A percentile compares a stretch with the other conserved stretches of the same genome.
Conservation (phyloP, 2,797 vertebrate species). For the Alca torda region DNA sequence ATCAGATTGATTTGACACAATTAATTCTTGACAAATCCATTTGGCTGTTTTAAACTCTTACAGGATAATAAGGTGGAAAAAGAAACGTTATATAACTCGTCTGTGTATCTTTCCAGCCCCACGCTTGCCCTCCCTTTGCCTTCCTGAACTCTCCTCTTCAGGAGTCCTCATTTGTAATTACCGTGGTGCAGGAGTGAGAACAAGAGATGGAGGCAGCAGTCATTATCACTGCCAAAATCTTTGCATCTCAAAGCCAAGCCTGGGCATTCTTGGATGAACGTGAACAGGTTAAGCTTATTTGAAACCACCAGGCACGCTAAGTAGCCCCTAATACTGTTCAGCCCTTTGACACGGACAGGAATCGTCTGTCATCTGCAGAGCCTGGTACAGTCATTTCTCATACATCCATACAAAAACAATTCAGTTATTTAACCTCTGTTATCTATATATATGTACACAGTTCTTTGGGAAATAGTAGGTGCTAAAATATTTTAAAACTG, state of each 20-base stretch:
- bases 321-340: background rate
- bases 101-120: background rate
- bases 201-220: background rate
- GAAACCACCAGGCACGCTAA: background rate
- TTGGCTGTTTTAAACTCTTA: conserved; percentile 14
- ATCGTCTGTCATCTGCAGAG: background rate
- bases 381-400: background rate
- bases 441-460: background rate
- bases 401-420: background rate
- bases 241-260: background rate
- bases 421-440: background rate
- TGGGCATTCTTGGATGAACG: background rate
- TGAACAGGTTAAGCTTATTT: background rate
- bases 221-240: background rate
- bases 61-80: background rate
- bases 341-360: background rate
- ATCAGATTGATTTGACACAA: conserved; percentile 22
- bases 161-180: conserved; percentile 6
- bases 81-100: background rate
- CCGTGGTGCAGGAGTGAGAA: background rate
- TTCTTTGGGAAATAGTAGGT: background rate
- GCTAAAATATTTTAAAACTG: background rate
- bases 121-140: background rate
- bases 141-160: background rate
- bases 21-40: conserved; percentile 41